Conservation (phyloP, 2,888 invertebrate genomes). For the Torymus tubicola region DNA sequence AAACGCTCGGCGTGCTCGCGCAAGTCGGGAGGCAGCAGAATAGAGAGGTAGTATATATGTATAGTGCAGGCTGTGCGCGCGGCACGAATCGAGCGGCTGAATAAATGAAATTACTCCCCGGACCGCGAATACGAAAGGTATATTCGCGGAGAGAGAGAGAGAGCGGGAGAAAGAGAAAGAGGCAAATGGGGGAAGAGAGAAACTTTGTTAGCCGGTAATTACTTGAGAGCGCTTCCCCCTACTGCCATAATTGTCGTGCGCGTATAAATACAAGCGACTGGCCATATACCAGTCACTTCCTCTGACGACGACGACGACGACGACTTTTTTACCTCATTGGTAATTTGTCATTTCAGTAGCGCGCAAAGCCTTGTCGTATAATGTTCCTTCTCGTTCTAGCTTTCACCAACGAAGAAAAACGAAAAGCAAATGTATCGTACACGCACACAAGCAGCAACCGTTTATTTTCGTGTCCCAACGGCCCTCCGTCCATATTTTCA, state of each 20-base stretch:
- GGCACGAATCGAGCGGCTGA: slow-evolving; percentile 17
- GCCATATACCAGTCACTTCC: too few relatives aligned
- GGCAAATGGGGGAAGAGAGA: neutral
- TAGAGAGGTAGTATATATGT: neutral
- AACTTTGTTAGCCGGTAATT: slow-evolving; percentile 60
- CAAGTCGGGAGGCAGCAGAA: neutral
- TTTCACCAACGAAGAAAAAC: neutral
- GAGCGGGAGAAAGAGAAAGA: neutral
- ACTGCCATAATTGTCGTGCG: slow-evolving; percentile 9
- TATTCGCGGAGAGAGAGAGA: neutral
- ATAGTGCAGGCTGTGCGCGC: neutral
- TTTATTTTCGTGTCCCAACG: too few relatives aligned
- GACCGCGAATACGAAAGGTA: slow-evolving; percentile 23
- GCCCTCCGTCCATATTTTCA: slow-evolving; percentile 33
- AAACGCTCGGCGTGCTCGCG: too few relatives aligned
- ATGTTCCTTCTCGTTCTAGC: too few relatives aligned
- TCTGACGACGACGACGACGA: neutral
- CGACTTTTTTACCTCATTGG: slow-evolving; percentile 14
- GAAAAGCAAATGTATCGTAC: too few relatives aligned
- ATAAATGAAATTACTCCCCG: slow-evolving; percentile 50
- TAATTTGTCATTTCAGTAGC: slow-evolving; percentile 27
- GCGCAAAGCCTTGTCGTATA: too few relatives aligned
- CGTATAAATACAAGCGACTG: neutral
- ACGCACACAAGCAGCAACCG: too few relatives aligned
- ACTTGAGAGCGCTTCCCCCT: slow-evolving; percentile 53